Evolutionary conservation across 2,888 invertebrate species (phyloP).

Genomic region (Drosophila subsilvestris): DNA sequence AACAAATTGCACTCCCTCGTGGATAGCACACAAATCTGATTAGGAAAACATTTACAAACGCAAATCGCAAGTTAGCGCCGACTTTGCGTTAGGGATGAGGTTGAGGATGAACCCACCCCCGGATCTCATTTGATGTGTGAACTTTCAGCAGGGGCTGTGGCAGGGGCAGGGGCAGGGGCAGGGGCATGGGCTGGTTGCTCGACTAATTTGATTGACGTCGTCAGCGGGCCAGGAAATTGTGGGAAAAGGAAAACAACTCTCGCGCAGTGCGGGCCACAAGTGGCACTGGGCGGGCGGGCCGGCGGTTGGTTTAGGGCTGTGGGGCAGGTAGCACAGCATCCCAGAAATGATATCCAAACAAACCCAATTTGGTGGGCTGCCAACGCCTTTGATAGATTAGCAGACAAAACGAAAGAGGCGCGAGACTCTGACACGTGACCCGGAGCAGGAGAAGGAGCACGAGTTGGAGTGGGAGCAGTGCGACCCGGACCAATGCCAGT

Average conservation of each 20-base stretch:
- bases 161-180: conserved; percentile 29
- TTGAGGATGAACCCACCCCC: conserved; percentile 45
- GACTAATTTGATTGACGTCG: conserved; percentile 75
- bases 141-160: conserved; percentile 45
- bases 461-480: neutral
- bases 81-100: conserved; percentile 4
- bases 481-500: too few species aligned
- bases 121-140: conserved; percentile 69
- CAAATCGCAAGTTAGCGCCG: conserved; percentile 73
- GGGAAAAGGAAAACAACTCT: conserved; percentile 48
- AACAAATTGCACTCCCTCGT: conserved; percentile 73
- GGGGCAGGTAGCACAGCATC: conserved; percentile 58
- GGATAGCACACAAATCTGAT: conserved; percentile 72
- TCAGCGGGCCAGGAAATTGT: conserved; percentile 61
- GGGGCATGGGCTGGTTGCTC: conserved; percentile 30
- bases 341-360: conserved; percentile 71
- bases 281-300: conserved; percentile 40
- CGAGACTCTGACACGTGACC: conserved; percentile 69
- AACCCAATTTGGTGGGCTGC: conserved; percentile 74
- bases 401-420: conserved; percentile 79
- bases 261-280: conserved; percentile 23
- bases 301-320: conserved; percentile 54
- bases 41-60: conserved; percentile 77
- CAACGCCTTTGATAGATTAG: conserved; percentile 81
- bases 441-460: conserved; percentile 15